Evolutionary conservation across 2,113 vertebrate genomes (phyloP).

Genomic region (Dasyornis broadbenti): DNA sequence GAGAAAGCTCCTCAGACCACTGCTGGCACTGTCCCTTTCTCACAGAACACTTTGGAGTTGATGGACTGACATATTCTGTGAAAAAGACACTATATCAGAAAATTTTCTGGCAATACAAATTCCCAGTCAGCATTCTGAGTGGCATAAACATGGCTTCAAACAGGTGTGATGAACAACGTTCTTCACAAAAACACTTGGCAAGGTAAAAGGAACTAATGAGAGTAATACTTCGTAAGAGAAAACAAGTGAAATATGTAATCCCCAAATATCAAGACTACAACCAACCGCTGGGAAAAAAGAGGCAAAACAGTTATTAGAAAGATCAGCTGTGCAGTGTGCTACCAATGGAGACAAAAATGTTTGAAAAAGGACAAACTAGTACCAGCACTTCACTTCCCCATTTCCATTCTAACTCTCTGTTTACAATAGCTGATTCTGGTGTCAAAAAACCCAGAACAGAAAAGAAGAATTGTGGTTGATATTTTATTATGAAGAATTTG

Average conservation of each 20-base stretch:
- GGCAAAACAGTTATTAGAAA: not conserved
- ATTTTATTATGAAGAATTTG: not conserved
- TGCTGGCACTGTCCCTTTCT: not conserved
- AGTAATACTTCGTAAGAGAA: not conserved
- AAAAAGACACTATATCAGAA: not conserved
- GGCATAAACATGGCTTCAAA: not conserved
- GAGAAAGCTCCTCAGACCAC: not conserved
- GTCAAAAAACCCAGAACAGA: not conserved
- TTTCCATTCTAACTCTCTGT: not conserved
- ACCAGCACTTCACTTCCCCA: not conserved
- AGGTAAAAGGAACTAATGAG: not conserved
- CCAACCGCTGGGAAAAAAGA: accelerated
- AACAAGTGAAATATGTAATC: not conserved
- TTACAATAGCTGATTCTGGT: not conserved
- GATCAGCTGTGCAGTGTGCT: not conserved
- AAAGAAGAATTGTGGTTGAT: not conserved
- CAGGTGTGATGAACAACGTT: not conserved
- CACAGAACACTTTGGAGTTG: not conserved
- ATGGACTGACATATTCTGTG: not conserved
- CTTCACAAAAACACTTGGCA: not conserved
- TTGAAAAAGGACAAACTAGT: not conserved
- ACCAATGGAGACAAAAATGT: not conserved
- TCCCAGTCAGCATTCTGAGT: not conserved
- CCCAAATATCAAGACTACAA: not conserved
- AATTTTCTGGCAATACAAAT: not conserved